phyloP scores from a whole-genome alignment of 2,888 invertebrate genomes.

The Melanostoma scalare region DNA sequence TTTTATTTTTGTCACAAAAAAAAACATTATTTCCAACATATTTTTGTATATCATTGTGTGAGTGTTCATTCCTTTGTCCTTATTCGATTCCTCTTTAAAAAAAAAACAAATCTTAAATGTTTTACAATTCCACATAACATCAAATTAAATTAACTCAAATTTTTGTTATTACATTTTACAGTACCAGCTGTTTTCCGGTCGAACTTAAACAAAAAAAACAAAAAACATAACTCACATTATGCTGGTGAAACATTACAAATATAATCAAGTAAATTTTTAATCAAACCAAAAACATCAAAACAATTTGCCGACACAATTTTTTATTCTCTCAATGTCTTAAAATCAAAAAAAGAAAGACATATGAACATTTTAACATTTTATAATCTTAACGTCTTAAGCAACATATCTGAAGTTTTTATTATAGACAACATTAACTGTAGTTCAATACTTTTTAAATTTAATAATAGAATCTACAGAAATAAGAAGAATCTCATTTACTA shows the following conservation, averaged over 20 bases:
- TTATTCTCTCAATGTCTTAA: too few relatives aligned
- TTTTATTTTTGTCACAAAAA: constrained; percentile 12
- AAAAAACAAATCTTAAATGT: constrained; percentile 19
- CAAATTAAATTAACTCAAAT: constrained; percentile 79
- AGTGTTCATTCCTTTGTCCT: constrained; percentile 44
- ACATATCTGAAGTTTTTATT: too few relatives aligned
- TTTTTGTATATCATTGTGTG: constrained; percentile 61
- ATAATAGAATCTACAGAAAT: too few relatives aligned
- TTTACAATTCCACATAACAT: not conserved
- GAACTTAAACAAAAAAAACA: constrained; percentile 82
- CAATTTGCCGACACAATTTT: constrained; percentile 24
- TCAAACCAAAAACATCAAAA: constrained; percentile 23
- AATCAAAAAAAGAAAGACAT: too few relatives aligned
- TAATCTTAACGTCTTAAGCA: too few relatives aligned
- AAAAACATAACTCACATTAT: constrained; percentile 53
- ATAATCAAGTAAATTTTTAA: constrained; percentile 25
- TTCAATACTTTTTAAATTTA: too few relatives aligned
- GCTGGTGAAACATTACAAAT: constrained; percentile 65
- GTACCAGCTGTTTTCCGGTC: constrained; percentile 87
- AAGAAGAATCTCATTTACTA: too few relatives aligned
- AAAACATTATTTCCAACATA: constrained; percentile 14
- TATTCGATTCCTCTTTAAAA: constrained; percentile 8
- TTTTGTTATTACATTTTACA: constrained; percentile 82
- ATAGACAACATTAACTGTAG: too few relatives aligned
- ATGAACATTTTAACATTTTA: too few relatives aligned